Evolutionary conservation across 64 coral and sea anemone genomes (phyloP).

Genomic region (Porites australiensis): DNA sequence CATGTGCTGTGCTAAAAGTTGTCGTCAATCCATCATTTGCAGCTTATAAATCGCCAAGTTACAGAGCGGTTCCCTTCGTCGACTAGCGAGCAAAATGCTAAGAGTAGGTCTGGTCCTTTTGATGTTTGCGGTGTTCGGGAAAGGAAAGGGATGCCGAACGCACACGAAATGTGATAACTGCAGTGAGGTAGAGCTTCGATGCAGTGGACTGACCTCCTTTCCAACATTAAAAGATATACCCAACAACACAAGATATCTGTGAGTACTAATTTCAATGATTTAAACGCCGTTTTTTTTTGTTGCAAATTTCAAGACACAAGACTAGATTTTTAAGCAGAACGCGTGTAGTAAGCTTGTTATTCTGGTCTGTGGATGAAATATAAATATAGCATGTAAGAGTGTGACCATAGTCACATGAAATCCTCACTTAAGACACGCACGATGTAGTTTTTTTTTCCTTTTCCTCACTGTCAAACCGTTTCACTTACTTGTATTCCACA

Average conservation of each 20-base stretch:
- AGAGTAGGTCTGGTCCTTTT: neutral
- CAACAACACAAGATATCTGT: neutral
- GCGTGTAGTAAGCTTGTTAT: no score
- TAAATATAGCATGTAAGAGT: no score
- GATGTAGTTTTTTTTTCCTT: no score
- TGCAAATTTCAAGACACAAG: no score
- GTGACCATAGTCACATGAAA: no score
- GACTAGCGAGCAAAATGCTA: neutral
- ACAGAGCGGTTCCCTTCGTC: neutral
- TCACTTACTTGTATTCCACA: no score
- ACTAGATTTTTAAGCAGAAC: no score
- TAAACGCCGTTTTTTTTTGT: no score
- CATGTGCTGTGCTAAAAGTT: neutral
- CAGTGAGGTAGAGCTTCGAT: neutral
- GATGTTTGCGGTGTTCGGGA: neutral
- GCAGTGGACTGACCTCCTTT: neutral
- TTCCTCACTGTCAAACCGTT: no score
- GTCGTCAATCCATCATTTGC: neutral
- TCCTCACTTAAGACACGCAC: no score
- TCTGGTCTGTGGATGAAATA: no score
- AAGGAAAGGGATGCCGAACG: neutral
- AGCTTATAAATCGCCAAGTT: neutral
- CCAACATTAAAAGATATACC: constrained; percentile 1
- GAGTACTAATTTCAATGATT: no score
- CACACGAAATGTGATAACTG: neutral